Evolutionary conservation across 2,113 vertebrate species (phyloP).

Genomic region (Phylloscopus trochiloides): DNA sequence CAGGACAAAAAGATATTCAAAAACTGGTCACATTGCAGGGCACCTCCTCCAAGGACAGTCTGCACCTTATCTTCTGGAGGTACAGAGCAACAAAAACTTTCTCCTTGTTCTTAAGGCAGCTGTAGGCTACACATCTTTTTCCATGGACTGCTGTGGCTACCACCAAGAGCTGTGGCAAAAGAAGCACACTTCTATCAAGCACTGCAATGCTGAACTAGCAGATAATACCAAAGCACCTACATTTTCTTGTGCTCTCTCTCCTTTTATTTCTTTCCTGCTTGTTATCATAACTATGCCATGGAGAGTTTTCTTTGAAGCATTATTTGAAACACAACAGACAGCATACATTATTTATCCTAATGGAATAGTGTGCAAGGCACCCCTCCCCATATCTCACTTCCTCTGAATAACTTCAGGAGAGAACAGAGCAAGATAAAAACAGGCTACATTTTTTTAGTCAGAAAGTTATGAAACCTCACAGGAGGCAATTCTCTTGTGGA

Average conservation of each 20-base stretch:
- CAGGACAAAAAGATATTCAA: not conserved
- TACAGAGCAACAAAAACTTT: not conserved
- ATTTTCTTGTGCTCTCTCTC: not conserved
- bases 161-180: not conserved
- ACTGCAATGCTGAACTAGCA: not conserved
- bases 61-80: not conserved
- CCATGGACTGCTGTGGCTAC: not conserved
- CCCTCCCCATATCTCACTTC: not conserved
- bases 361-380: not conserved
- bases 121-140: not conserved
- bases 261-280: slow-evolving; percentile 5
- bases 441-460: not conserved
- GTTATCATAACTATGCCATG: slow-evolving; percentile 2
- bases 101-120: not conserved
- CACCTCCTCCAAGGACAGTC: not conserved
- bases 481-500: not conserved
- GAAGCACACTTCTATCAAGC: not conserved
- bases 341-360: slow-evolving; percentile 11
- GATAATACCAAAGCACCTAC: not conserved
- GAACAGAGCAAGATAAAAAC: not conserved
- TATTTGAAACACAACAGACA: slow-evolving; percentile 20
- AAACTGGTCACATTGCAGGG: not conserved
- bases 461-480: not conserved
- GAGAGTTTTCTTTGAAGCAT: slow-evolving; percentile 9
- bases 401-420: not conserved